Base-by-base conservation (phyloP, 2,113 vertebrate genomes). In the Embiotoca jacksoni region DNA sequence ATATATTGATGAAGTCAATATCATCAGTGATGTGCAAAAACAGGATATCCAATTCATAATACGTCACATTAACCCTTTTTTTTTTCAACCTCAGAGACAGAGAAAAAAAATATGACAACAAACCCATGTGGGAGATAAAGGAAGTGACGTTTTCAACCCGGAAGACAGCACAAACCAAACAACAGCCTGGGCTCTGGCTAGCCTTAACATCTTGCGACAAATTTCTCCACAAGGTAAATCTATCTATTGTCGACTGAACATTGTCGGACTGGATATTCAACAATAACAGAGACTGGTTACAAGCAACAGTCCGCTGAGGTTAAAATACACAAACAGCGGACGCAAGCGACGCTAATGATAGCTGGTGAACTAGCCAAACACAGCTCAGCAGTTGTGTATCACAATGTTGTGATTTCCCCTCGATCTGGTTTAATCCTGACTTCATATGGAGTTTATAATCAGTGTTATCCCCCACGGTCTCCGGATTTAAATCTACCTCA, bases 111-210 rank as follows among this genome's bases (percentile, higher is more conserved):
- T 63, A 78, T 36, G 68, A 78, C 37, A 90, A 92, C 89, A 91
- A 91, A 90, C 53, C 79, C 83, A 85, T 81, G 86, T 90, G 88
- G 67, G 35, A 35, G 16, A 56, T 31, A 72, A 9, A 1, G 83
- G 85, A 90, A 80, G 81, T 92, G 83, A 89, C 82, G 83, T 83
- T 1, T 0, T 3, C 3, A 58, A 81, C 39, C 62, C 71, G 78
- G 73, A 79, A 82, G n/a, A 1, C 63, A 6, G 9, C 30, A 52
- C 31, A 57, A 55, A 65, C 5, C 31, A 57, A 55, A 65, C 5
- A 66, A 47, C 60, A 59, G 7, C 49, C 13, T 33, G 2, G 58
- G 37, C 47, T 53, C 23, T 53, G 63, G 14, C 58, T 72, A 36
- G 49, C 10, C 4, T 39, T 55, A 9, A 32, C 6, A 6, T n/a